Percentiles rank a stretch among this genome's conserved stretches.
Evolutionary conservation across 2,888 invertebrate species (phyloP).

Genomic region (Exocentrus adspersus): DNA sequence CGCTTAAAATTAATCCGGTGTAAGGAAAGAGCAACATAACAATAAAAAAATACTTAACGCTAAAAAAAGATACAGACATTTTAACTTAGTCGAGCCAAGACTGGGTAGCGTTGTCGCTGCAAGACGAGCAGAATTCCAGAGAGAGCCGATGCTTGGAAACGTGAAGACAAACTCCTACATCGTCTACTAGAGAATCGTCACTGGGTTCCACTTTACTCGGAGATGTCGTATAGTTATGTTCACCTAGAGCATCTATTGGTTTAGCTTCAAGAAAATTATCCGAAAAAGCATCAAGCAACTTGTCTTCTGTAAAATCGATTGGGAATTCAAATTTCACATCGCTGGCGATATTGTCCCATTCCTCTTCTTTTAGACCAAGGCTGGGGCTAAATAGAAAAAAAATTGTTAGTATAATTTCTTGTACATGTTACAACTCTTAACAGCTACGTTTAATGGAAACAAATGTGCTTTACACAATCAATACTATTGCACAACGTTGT

Average conservation of each 20-base stretch:
- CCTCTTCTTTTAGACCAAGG: constrained; percentile 37
- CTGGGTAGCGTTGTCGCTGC: constrained; percentile 64
- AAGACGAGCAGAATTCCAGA: constrained; percentile 68
- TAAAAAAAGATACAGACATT: constrained; percentile 56
- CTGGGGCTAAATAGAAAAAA: constrained; percentile 33
- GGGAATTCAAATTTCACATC: constrained; percentile 38
- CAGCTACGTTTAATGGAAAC: too few relatives aligned
- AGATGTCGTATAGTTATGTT: constrained; percentile 52
- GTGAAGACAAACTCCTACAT: constrained; percentile 69
- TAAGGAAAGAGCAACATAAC: constrained; percentile 52
- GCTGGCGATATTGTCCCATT: constrained; percentile 33
- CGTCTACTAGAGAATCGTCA: constrained; percentile 47
- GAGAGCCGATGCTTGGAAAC: constrained; percentile 68
- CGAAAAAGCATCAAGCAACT: too few relatives aligned
- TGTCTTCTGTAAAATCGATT: constrained; percentile 35
- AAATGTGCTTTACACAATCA: too few relatives aligned
- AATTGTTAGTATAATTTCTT: too few relatives aligned
- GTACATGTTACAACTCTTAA: too few relatives aligned
- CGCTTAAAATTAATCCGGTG: constrained; percentile 38
- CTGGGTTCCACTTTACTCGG: neutral
- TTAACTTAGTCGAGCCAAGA: constrained; percentile 52
- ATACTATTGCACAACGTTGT: too few relatives aligned
- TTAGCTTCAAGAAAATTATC: constrained; percentile 1
- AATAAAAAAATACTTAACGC: constrained; percentile 32
- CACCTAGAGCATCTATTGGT: constrained; percentile 38